These are phyloP conservation scores for Panagrolaimus sp. DNA, from an alignment of 1,140 invertebrate species.

Conservation along the genomic window DNA sequence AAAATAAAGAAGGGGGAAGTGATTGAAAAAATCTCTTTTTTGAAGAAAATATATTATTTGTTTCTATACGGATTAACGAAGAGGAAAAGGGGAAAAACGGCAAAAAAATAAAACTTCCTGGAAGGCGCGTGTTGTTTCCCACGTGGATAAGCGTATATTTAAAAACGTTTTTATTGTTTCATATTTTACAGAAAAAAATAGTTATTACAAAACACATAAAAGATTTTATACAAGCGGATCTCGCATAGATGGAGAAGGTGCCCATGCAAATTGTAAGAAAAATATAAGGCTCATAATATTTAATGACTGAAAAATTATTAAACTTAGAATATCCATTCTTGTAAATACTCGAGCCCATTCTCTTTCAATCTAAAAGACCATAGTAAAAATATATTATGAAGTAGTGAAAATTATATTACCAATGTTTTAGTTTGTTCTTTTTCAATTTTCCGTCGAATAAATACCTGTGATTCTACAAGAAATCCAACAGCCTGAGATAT, in stretches of 20 bases:
- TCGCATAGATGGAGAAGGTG: slow-evolving; percentile 36
- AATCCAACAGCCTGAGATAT: slow-evolving; percentile 25
- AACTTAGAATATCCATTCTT: slow-evolving; percentile 38
- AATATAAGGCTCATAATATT: slow-evolving; percentile 35
- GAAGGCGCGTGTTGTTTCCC: too few species aligned
- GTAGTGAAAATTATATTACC: not conserved
- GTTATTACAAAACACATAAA: too few species aligned
- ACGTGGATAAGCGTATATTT: too few species aligned
- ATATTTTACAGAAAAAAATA: too few species aligned
- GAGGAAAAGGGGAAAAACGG: too few species aligned
- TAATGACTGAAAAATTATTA: slow-evolving; percentile 38
- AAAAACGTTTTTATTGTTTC: too few species aligned
- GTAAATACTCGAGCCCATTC: slow-evolving; percentile 36
- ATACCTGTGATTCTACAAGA: slow-evolving; percentile 24
- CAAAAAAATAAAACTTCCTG: too few species aligned
- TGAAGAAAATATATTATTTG: too few species aligned
- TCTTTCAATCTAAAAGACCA: slow-evolving; percentile 42
- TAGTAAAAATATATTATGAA: not conserved
- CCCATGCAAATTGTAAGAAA: slow-evolving; percentile 38
- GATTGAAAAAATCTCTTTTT: too few species aligned
- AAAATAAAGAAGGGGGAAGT: too few species aligned
- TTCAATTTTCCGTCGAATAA: slow-evolving; percentile 1
- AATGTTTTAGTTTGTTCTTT: slow-evolving; percentile 11
- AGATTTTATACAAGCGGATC: slow-evolving; percentile 25
- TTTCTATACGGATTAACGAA: too few species aligned